Conservation (phyloP, 2,888 invertebrate genomes). For the Didymodactylos carnosus region DNA sequence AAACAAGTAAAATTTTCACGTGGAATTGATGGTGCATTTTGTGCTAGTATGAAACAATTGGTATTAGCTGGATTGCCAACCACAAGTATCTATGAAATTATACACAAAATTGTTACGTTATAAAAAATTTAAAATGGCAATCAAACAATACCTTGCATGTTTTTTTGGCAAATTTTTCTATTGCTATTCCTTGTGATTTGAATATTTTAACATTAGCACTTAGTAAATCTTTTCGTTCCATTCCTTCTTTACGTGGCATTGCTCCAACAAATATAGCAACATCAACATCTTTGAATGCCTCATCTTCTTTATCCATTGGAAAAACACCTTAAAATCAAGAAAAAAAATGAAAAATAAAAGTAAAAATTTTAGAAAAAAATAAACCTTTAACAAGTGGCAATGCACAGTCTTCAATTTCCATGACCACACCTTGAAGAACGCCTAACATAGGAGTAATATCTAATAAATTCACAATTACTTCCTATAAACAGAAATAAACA, state of each 20-base stretch:
- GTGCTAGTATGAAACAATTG: slow-evolving; percentile 80
- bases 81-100: slow-evolving; percentile 45
- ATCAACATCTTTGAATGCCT: slow-evolving; percentile 82
- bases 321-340: slow-evolving; percentile 47
- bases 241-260: slow-evolving; percentile 89
- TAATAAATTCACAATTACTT: slow-evolving; percentile 64
- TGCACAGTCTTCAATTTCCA: slow-evolving; percentile 89
- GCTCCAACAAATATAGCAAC: slow-evolving; percentile 90
- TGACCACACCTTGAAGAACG: slow-evolving; percentile 87
- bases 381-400: slow-evolving; percentile 45
- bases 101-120: neutral
- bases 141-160: slow-evolving; percentile 53
- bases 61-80: slow-evolving; percentile 99
- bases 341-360: slow-evolving; percentile 24
- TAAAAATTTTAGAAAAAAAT: neutral
- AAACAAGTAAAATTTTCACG: slow-evolving; percentile 87
- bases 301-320: slow-evolving; percentile 64
- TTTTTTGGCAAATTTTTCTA: slow-evolving; percentile 71
- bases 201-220: slow-evolving; percentile 95
- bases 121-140: neutral
- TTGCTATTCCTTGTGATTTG: slow-evolving; percentile 78
- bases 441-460: slow-evolving; percentile 89
- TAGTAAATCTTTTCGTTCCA: slow-evolving; percentile 92
- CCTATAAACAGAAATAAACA: slow-evolving; percentile 29
- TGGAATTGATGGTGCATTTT: slow-evolving; percentile 75